Evolutionary conservation across 1,140 invertebrate species (phyloP).

Genomic region (Penaeus japonicus): DNA sequence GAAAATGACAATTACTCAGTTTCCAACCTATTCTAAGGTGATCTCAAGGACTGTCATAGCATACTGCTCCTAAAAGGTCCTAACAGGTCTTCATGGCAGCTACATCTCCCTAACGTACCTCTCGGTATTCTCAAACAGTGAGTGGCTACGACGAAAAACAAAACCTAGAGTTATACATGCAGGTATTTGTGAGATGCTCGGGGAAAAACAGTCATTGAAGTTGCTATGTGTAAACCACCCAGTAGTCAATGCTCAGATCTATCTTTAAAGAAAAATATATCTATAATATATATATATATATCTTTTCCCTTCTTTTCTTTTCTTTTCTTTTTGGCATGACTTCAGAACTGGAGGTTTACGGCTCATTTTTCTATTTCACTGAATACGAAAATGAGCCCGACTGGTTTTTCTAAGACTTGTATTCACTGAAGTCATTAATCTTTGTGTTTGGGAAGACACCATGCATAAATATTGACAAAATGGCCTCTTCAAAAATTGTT

Average conservation of each 20-base stretch:
- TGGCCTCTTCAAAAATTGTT: slow-evolving; percentile 18
- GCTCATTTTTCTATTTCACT: background rate
- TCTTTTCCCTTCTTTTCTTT: background rate
- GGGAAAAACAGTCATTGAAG: slow-evolving; percentile 40
- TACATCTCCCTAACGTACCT: slow-evolving; percentile 53
- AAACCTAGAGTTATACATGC: slow-evolving; percentile 57
- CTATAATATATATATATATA: background rate
- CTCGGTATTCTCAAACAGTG: slow-evolving; percentile 56
- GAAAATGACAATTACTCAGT: background rate
- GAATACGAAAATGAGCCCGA: background rate
- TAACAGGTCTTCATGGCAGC: slow-evolving; percentile 50
- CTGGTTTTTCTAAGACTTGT: slow-evolving; percentile 30
- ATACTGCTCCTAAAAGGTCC: slow-evolving; percentile 39
- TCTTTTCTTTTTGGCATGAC: too few relatives aligned
- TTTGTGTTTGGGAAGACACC: slow-evolving; percentile 35
- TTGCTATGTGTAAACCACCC: background rate
- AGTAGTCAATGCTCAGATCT: background rate
- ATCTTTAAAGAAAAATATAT: too few relatives aligned
- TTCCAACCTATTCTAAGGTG: slow-evolving; percentile 20
- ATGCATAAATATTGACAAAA: slow-evolving; percentile 27
- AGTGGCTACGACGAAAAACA: slow-evolving; percentile 56
- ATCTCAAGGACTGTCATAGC: slow-evolving; percentile 41
- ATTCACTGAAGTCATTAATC: slow-evolving; percentile 34
- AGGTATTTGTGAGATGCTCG: slow-evolving; percentile 50
- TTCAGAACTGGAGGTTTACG: background rate